These are phyloP conservation scores for Polymixis lichenea DNA, from an alignment of 2,888 invertebrate species.

Conservation along the genomic window DNA sequence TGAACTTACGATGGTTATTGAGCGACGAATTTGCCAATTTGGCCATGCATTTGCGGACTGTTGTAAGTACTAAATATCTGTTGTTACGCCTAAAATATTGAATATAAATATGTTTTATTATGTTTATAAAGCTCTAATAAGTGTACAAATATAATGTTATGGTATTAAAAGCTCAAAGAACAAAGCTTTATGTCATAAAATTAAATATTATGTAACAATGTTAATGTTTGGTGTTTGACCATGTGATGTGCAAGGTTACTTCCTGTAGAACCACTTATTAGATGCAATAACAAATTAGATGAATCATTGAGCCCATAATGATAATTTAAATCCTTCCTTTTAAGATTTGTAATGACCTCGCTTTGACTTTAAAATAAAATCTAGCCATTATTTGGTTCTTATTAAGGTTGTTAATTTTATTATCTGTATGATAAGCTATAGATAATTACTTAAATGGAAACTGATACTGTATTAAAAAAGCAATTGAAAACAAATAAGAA, in stretches of 20 bases:
- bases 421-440: conserved; percentile 34
- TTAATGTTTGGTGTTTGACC: conserved; percentile 60
- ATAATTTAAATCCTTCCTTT: conserved; percentile 9
- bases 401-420: not conserved
- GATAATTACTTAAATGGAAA: not conserved
- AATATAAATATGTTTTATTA: not conserved
- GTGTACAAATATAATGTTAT: not conserved
- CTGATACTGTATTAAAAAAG: not conserved
- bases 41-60: conserved; percentile 89
- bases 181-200: conserved; percentile 46
- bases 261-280: conserved; percentile 58
- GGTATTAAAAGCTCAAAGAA: not conserved
- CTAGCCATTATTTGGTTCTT: not conserved
- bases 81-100: conserved; percentile 14
- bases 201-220: conserved; percentile 72
- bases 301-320: conserved; percentile 27
- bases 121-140: not conserved
- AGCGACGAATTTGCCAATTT: conserved; percentile 92
- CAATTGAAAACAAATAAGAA: not conserved
- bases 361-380: conserved; percentile 19
- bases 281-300: conserved; percentile 31
- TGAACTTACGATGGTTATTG: conserved; percentile 91
- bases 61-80: conserved; percentile 78
- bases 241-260: conserved; percentile 72
- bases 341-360: not conserved